Conservation (phyloP, 2,113 vertebrate species). For the human region DNA sequence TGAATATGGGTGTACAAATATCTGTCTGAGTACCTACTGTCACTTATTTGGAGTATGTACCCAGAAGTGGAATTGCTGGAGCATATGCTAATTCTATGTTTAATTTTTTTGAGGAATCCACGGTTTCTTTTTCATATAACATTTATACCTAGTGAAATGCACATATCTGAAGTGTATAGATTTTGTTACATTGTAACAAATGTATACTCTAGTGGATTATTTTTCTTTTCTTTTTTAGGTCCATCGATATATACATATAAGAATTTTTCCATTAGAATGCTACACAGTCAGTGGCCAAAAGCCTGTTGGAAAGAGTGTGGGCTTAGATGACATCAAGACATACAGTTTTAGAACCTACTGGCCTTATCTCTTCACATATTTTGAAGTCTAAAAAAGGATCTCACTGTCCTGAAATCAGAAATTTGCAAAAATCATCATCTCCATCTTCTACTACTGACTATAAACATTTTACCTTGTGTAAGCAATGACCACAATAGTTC, state of each 20-base stretch:
- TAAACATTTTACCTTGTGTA: neutral
- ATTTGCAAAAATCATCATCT: conserved; percentile 4
- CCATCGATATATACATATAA: neutral
- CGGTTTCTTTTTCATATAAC: conserved; percentile 3
- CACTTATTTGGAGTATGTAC: neutral
- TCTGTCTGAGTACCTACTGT: neutral
- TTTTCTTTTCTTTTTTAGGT: conserved; percentile 39
- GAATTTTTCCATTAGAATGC: neutral
- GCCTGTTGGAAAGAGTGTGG: neutral
- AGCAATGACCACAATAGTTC: neutral
- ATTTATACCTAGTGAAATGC: conserved; percentile 43
- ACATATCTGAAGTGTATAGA: neutral
- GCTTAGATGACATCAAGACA: neutral
- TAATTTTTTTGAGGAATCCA: conserved; percentile 15
- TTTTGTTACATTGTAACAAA: conserved; percentile 38
- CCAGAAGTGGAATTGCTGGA: neutral
- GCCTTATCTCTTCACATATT: neutral
- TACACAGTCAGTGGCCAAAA: conserved; percentile 30
- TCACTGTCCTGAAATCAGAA: neutral
- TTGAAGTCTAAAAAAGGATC: neutral
- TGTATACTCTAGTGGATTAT: neutral
- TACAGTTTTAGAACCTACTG: neutral
- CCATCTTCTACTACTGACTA: neutral
- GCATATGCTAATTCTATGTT: conserved; percentile 26
- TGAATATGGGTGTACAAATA: neutral